These are phyloP conservation scores for Pelagia noctiluca DNA, from an alignment of 30 jellyfish, hydroid and myxozoan genomes.

Conservation along the genomic window DNA sequence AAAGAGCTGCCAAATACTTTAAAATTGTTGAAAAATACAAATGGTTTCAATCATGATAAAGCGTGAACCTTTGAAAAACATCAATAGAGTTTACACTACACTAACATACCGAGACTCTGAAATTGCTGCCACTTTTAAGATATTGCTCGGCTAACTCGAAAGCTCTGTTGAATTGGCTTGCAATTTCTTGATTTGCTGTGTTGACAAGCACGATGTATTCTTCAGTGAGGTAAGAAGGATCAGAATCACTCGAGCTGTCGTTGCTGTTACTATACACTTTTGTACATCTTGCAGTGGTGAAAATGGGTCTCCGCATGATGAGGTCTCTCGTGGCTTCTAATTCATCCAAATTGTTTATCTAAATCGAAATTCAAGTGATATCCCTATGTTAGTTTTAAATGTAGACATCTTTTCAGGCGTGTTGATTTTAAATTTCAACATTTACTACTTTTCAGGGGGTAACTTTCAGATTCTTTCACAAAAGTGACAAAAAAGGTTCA, in stretches of 20 bases:
- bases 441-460: too few species aligned
- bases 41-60: too few species aligned
- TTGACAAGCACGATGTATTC: constrained; percentile 77
- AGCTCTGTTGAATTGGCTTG: constrained; percentile 63
- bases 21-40: too few species aligned
- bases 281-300: constrained; percentile 74
- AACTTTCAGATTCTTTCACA: too few species aligned
- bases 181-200: constrained; percentile 77
- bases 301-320: constrained; percentile 69
- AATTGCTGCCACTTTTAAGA: constrained; percentile 62
- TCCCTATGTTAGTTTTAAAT: too few species aligned
- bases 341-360: constrained; percentile 50
- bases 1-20: too few species aligned
- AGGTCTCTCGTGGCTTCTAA: constrained; percentile 70
- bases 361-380: too few species aligned
- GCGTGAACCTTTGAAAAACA: not conserved
- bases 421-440: too few species aligned
- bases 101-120: constrained; percentile 80
- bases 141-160: constrained; percentile 71
- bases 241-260: not conserved
- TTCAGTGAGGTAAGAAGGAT: constrained; percentile 31
- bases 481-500: too few species aligned
- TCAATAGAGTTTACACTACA: not conserved
- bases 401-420: too few species aligned
- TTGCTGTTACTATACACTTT: constrained; percentile 45